Percentiles rank a stretch among this genome's conserved stretches.
These are phyloP conservation scores for Coptotermes formosanus DNA, from an alignment of 1,140 invertebrate genomes.

Conservation along the genomic window DNA sequence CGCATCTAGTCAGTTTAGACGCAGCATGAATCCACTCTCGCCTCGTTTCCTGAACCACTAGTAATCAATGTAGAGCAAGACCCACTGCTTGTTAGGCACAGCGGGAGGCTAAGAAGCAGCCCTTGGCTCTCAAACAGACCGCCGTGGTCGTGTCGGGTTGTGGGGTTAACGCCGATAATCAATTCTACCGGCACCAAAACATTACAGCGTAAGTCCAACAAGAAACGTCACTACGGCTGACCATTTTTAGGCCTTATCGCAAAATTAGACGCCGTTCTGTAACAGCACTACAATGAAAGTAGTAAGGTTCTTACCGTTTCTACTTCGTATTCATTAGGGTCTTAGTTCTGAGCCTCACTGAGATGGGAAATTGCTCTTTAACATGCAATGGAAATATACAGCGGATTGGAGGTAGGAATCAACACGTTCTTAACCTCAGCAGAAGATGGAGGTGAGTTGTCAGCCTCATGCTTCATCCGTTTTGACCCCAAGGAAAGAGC, in stretches of 20 bases:
- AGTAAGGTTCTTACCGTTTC: too few species aligned
- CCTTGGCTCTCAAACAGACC: background rate
- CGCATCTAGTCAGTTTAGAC: background rate
- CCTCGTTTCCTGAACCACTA: constrained; percentile 6
- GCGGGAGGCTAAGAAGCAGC: constrained; percentile 11
- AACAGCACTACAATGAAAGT: background rate
- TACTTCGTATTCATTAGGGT: too few species aligned
- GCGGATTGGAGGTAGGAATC: too few species aligned
- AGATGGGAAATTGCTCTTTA: too few species aligned
- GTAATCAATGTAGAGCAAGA: constrained; percentile 15
- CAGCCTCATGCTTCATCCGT: too few species aligned
- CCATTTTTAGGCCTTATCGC: background rate
- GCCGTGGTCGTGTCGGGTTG: constrained; percentile 6
- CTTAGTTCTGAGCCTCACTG: too few species aligned
- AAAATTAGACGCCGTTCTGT: background rate
- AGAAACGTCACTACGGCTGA: background rate
- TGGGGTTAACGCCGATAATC: constrained; percentile 11
- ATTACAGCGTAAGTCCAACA: background rate
- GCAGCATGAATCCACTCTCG: background rate
- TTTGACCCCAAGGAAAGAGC: too few species aligned
- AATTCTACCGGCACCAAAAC: constrained; percentile 10
- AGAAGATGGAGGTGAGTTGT: too few species aligned
- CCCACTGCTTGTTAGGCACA: constrained; percentile 6
- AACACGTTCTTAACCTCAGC: too few species aligned
- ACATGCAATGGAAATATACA: too few species aligned